Evolutionary conservation across 2,888 invertebrate species (phyloP).

Genomic region (Drosophila hawaiiensis): DNA sequence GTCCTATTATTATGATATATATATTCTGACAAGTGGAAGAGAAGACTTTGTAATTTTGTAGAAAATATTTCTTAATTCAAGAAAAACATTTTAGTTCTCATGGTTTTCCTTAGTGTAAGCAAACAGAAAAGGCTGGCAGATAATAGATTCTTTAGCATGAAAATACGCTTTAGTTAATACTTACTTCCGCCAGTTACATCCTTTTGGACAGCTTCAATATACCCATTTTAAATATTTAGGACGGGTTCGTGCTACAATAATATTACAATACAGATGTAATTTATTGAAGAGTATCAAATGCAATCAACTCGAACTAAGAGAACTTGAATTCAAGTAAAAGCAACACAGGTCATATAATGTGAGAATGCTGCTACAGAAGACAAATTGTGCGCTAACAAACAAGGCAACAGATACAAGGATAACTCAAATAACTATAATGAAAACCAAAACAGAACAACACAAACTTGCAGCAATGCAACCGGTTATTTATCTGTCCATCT

Average conservation of each 20-base stretch:
- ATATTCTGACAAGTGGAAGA: too few relatives aligned
- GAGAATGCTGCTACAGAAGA: neutral
- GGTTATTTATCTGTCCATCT: neutral
- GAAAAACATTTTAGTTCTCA: too few relatives aligned
- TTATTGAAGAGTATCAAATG: neutral
- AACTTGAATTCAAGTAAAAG: neutral
- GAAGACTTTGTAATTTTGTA: neutral
- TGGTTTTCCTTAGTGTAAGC: neutral
- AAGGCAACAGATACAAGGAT: neutral
- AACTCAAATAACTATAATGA: neutral
- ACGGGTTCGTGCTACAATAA: neutral
- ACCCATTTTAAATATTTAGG: neutral
- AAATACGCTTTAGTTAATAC: neutral
- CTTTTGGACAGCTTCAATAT: neutral
- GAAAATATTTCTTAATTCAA: neutral
- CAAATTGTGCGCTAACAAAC: neutral
- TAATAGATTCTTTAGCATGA: neutral
- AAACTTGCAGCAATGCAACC: neutral
- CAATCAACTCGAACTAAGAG: neutral
- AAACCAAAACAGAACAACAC: neutral
- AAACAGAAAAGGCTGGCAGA: neutral
- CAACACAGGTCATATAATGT: neutral
- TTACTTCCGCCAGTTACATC: neutral
- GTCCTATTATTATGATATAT: too few relatives aligned
- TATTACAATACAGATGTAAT: neutral